Base-by-base conservation (phyloP, 2,888 invertebrate species). In the Bhutanitis thaidina region DNA sequence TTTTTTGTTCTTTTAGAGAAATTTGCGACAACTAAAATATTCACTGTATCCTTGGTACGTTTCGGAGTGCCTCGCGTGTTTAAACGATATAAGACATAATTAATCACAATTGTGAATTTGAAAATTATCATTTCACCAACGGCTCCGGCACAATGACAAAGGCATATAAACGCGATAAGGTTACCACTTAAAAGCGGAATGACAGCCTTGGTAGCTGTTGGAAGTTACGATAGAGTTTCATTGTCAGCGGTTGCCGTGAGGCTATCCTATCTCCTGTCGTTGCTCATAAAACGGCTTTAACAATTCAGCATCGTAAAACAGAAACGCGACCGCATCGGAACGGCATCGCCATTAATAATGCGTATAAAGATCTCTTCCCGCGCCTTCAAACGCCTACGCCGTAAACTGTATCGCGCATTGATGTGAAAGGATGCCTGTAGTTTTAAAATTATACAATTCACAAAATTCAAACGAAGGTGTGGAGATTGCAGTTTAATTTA, bases 281-380 rank as follows among this genome's bases (percentile, higher is more conserved):
- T 53, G 55, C 55, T 62, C 58, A 63, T 70, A 70, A 74, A 77
- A 61, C 61, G 60, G 55, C 59, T 61, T 57, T 62, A 68, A 71
- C 71, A 71, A 71, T 69, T 70, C 65, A 67, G 62, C 62, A 63
- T 69, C 75, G 69, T 77, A 77, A 77, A 77, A 59, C 53, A 55
- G 54, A 76, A 58, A 56, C 55, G 54, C 57, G 61, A 57, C 67
- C 69, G 64, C 65, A 64, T 62, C 60, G 54, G 52, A 55, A 58
- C 55, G 55, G 46, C 52, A 27, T 37, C 43, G 55, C 58, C 65
- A 62, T 74, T 71, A 73, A 74, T 65, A 65, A 62, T 59, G 60
- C 43, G 61, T 59, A 65, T 69, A 67, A 67, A 67, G 64, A 64
- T 63, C 61, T 61, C 67, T 66, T 63, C 61, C 44, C 39, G 32